Evolutionary conservation across 2,113 vertebrate genomes (phyloP).

Genomic region (Pelecanoides urinatrix): DNA sequence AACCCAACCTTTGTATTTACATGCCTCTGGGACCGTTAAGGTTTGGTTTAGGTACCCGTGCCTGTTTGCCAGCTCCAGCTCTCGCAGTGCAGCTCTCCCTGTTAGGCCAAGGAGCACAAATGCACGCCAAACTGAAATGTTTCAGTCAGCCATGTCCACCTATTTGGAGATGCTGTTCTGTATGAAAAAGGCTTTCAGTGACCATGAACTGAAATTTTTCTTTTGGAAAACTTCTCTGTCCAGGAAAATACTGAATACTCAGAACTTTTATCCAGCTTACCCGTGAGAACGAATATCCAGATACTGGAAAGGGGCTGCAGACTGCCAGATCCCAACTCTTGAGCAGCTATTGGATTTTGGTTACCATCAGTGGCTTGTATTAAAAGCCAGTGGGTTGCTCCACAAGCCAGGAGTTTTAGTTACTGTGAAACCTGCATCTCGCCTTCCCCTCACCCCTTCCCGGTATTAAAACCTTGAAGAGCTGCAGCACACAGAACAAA

Average conservation of each 20-base stretch:
- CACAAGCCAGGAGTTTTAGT: not conserved
- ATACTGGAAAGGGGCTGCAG: not conserved
- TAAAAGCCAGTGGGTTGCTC: not conserved
- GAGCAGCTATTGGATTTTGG: not conserved
- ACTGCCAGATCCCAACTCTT: not conserved
- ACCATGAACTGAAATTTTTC: not conserved
- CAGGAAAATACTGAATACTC: not conserved
- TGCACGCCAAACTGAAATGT: not conserved
- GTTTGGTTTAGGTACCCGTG: not conserved
- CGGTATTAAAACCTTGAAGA: conserved; percentile 67
- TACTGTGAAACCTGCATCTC: not conserved
- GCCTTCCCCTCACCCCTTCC: conserved; percentile 21
- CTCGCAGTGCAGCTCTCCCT: not conserved
- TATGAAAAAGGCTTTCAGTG: not conserved
- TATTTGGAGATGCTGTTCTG: not conserved
- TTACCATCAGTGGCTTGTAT: not conserved
- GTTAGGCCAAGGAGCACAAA: not conserved
- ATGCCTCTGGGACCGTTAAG: not conserved
- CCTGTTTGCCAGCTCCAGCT: not conserved
- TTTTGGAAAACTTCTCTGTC: not conserved
- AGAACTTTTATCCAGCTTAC: not conserved
- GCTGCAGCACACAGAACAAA: conserved; percentile 41
- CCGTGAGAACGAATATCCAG: not conserved
- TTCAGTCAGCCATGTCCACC: not conserved
- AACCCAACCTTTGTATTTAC: not conserved